phyloP scores from a whole-genome alignment of 53 echinoderm and acorn worm genomes.

The Henricia sp. region DNA sequence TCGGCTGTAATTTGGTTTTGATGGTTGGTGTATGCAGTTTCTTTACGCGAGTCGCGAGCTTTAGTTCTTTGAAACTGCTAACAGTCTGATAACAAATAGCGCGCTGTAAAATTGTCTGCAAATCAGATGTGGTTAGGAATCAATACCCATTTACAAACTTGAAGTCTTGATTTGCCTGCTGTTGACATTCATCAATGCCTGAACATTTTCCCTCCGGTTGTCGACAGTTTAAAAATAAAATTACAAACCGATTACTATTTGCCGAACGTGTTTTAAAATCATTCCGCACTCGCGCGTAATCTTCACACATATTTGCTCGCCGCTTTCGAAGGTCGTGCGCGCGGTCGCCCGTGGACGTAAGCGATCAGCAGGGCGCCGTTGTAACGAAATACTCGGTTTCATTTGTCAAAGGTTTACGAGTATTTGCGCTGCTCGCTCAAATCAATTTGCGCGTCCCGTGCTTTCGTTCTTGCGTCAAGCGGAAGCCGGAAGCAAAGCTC shows the following conservation, averaged over 20 bases:
- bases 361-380: neutral
- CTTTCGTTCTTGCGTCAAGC: neutral
- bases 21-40: too few species aligned
- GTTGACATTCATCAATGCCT: neutral
- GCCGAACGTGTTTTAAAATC: neutral
- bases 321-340: too few species aligned
- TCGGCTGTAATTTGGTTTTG: too few species aligned
- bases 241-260: neutral
- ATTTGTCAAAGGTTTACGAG: neutral
- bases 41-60: neutral
- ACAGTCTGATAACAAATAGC: too few species aligned
- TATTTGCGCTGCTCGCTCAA: neutral
- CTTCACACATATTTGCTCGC: neutral
- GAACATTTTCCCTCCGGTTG: neutral
- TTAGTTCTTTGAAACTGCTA: too few species aligned
- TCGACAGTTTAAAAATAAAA: neutral
- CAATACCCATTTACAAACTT: neutral
- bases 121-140: neutral
- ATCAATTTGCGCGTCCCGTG: neutral
- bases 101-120: too few species aligned
- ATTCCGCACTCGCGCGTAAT: neutral
- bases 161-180: neutral
- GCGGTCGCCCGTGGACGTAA: neutral
- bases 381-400: neutral
- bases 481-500: too few species aligned